Base-by-base conservation (phyloP, 2,888 invertebrate genomes). In the Actias luna region DNA sequence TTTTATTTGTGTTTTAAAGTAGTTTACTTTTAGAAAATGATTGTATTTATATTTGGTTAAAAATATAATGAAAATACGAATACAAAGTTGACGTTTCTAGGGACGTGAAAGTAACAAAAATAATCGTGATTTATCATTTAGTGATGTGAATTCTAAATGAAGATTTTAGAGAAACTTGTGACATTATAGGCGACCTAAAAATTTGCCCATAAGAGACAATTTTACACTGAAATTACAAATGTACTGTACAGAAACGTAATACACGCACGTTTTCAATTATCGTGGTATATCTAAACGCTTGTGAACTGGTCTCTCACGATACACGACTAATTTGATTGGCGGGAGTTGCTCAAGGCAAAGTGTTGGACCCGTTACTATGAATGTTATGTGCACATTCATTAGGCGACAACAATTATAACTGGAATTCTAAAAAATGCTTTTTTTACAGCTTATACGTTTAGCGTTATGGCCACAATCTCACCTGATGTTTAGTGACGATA, bases 321-420 rank as follows among this genome's bases (percentile, higher is more conserved):
- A 63, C 65, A 64, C 67, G 71, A 78, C 87, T 88, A 88, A 88
- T 88, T 87, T 87, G 86, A 85, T 83, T 84, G 87, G 79, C 87
- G 80, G 77, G 67, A 65, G 76, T 82, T 75, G 67, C 78, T 69
- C 83, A 85, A 87, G 82, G 80, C 67, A 63, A 60, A 31, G 58
- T 61, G 84, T 83, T 85, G 81, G 50, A 35, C 58, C 52, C 33
- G 55, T 52, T 61, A 60, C 65, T 64, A 8, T 65, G 66, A 35
- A 67, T 64, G 63, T 52, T 61, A 65, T 68, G 61, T 63, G 33
- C 16, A 61, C 64, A 55, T 55, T n/a, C 29, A 55, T 55, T 55
- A 55, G 55, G 29, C 29, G 55, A 55, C 55, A 55, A 2, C 25
- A 50, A 25, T 50, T 50, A 50, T 50, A 50, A 25, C 25, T 12